Percentiles rank a stretch among this genome's conserved stretches.
These are phyloP conservation scores for Cotesia typhae DNA, from an alignment of 1,140 invertebrate genomes.

Conservation along the genomic window DNA sequence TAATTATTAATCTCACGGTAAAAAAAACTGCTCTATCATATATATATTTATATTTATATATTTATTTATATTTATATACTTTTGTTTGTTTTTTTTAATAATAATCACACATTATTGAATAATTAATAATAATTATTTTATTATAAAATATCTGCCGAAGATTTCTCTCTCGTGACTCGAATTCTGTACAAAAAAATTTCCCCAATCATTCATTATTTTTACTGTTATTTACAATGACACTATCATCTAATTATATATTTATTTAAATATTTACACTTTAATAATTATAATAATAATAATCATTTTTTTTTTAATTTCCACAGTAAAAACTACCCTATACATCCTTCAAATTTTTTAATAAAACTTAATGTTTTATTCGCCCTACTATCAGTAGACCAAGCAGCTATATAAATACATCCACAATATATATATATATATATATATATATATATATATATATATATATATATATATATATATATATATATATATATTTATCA, in stretches of 20 bases:
- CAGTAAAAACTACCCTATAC: conserved; percentile 17
- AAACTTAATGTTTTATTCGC: neutral
- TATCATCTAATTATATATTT: conserved; percentile 11
- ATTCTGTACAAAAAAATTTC: conserved; percentile 8
- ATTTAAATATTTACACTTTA: conserved; percentile 8
- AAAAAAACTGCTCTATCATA: conserved; percentile 16
- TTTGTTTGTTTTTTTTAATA: neutral
- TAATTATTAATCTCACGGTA: conserved; percentile 8
- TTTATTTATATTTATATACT: neutral
- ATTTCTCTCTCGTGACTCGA: neutral
- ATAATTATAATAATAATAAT: neutral
- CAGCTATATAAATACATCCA: neutral
- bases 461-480: too few species aligned
- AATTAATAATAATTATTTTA: conserved; percentile 1
- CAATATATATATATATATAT: neutral
- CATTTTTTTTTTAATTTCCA: too few species aligned
- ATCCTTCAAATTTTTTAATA: neutral
- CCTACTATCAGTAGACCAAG: neutral
- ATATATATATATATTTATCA: neutral
- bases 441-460: too few species aligned
- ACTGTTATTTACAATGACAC: conserved; percentile 15
- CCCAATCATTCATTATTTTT: neutral
- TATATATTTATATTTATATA: neutral
- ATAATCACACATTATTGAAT: neutral
- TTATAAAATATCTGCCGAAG: neutral